Percentiles rank a stretch among this genome's conserved stretches.
phyloP scores from a whole-genome alignment of 2,113 vertebrate species.

The Cacatua alba region DNA sequence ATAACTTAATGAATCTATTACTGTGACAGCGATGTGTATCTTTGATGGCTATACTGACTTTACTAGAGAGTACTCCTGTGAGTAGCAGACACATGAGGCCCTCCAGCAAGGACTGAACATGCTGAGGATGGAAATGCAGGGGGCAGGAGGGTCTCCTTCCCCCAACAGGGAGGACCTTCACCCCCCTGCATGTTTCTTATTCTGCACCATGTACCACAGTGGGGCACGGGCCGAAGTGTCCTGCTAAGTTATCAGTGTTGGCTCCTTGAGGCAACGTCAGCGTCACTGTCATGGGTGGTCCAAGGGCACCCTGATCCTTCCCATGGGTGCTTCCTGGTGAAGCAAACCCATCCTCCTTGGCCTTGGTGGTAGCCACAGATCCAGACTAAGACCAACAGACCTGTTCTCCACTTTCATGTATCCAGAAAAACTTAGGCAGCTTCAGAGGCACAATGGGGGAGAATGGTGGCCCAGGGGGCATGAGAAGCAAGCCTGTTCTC shows the following conservation, averaged over 20 bases:
- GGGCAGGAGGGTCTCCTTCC: not conserved
- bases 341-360: not conserved
- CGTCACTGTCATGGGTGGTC: not conserved
- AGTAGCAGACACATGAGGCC: too few species aligned
- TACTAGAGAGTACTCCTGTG: not conserved
- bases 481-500: not conserved
- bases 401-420: not conserved
- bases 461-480: not conserved
- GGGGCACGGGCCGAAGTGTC: not conserved
- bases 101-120: accelerated
- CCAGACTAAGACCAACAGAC: not conserved
- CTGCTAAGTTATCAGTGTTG: not conserved
- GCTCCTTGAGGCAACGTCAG: not conserved
- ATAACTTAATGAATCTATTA: not conserved
- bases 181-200: not conserved
- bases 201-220: not conserved
- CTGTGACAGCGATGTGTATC: not conserved
- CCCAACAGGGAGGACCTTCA: not conserved
- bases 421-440: not conserved
- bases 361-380: not conserved
- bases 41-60: not conserved
- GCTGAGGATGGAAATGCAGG: not conserved
- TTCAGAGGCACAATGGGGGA: not conserved
- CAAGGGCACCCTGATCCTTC: not conserved
- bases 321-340: not conserved